Evolutionary conservation across 2,113 vertebrate genomes (phyloP), one percentile per base, ranked within the genome.

Genomic region (Tauraco erythrolophus): DNA sequence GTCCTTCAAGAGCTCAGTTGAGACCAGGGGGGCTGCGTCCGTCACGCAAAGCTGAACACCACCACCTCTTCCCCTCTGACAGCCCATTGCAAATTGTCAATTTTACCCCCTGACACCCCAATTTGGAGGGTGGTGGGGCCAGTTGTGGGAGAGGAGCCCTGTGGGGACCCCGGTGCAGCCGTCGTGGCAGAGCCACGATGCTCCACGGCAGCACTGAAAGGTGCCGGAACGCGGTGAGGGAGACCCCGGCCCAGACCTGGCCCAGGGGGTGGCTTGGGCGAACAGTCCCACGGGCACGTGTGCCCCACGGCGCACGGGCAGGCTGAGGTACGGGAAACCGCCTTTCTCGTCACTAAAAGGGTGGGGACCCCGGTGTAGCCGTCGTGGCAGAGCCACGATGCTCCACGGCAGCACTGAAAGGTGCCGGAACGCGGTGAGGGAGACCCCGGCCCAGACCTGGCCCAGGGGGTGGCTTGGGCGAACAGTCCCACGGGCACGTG

Each of bases 51-150:
- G 25, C 41, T 62, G 4, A 35, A 18, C 31, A 1, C 8, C 33
- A 7, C 25, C 5, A 0, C 35, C 35, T 7, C 19, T 10, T 31
- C 56, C 30, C 41, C 31, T 28, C 50, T 5, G 13, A 14, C 9
- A 33, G 43, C 17, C 1, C 1, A 6, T 2, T 1, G 0, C 9
- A 19, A 4, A 14, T 7, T 8, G 25, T 3, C 1, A 4, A 27
- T 11, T 71, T 65, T 45, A n/a, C 15, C 27, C 54, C 21, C 43
- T 0, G 1, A 18, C 37, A 13, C 33, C 33, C 12, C 28, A 6
- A 13, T 64, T 39, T 7, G 8, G 35, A 43, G 30, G 41, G 28
- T 16, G 76, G 46, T 41, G 46, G 37, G 61, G 31, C 45, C 61
- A 5, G 41, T 43, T 43, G 41, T 13, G 41, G 41, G 41, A 43